A percentile compares a stretch with the other conserved stretches of the same genome.
These are phyloP conservation scores for Hemistola chrysoprasaria DNA, from an alignment of 2,888 invertebrate genomes.

Conservation along the genomic window DNA sequence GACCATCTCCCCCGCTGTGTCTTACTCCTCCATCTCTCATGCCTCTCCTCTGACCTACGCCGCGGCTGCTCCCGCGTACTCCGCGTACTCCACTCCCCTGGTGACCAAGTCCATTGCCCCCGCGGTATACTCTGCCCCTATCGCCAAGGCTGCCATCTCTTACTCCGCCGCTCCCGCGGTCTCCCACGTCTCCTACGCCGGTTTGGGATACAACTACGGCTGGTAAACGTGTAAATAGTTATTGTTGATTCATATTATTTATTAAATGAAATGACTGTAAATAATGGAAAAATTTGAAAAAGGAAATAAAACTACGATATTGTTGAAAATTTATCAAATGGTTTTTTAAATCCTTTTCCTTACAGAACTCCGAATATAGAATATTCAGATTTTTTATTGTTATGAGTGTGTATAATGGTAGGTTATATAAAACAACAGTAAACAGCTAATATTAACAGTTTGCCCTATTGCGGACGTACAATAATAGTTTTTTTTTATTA, in stretches of 20 bases:
- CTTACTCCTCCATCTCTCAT: constrained; percentile 37
- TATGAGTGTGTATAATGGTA: no score
- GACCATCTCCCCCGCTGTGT: constrained; percentile 58
- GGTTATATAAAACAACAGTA: no score
- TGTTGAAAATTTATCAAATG: constrained; percentile 11
- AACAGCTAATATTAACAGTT: no score
- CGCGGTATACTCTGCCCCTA: constrained; percentile 38
- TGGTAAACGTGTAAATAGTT: constrained; percentile 48
- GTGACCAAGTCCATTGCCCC: constrained; percentile 46
- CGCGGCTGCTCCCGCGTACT: constrained; percentile 24
- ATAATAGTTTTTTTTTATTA: no score
- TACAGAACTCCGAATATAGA: no score
- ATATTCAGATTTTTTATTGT: no score
- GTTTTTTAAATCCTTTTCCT: no score
- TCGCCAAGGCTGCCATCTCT: constrained; percentile 59
- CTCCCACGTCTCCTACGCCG: constrained; percentile 85
- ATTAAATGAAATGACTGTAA: constrained; percentile 27
- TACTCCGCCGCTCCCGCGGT: constrained; percentile 83
- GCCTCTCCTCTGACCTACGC: constrained; percentile 46
- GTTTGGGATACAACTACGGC: constrained; percentile 76
- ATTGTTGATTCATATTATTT: constrained; percentile 22
- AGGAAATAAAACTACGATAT: constrained; percentile 31
- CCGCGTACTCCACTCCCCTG: constrained; percentile 62
- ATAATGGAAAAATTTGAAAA: constrained; percentile 23
- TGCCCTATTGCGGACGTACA: no score